Conservation (phyloP, 1,140 invertebrate species). For the Magallana angulata region DNA sequence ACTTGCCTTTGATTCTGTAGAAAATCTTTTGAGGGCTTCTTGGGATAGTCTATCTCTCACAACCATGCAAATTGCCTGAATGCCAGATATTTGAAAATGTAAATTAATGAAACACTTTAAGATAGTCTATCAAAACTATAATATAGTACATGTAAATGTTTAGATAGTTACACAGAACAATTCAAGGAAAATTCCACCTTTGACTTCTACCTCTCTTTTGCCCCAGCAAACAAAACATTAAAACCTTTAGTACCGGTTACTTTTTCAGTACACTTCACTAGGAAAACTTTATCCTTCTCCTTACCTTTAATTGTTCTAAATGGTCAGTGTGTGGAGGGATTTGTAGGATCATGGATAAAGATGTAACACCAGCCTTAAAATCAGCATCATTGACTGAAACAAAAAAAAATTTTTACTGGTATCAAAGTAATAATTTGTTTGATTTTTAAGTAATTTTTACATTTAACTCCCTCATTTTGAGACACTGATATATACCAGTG, state of each 20-base stretch:
- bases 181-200: too few species aligned
- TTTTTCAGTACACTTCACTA: too few species aligned
- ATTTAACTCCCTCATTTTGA: too few species aligned
- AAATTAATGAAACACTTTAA: conserved; percentile 15
- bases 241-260: too few species aligned
- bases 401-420: conserved; percentile 8
- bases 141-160: neutral
- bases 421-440: too few species aligned
- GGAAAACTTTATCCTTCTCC: neutral
- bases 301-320: conserved; percentile 85
- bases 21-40: conserved; percentile 84
- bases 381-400: conserved; percentile 89
- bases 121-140: neutral
- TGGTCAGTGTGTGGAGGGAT: conserved; percentile 90
- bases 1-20: conserved; percentile 81
- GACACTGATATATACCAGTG: too few species aligned
- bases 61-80: conserved; percentile 85
- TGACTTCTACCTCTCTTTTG: too few species aligned
- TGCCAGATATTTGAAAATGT: conserved; percentile 36
- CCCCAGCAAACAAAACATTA: too few species aligned
- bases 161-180: neutral
- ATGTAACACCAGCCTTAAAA: conserved; percentile 89
- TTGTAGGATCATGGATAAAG: conserved; percentile 88
- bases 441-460: too few species aligned
- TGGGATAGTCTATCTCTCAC: conserved; percentile 85